phyloP scores from a whole-genome alignment of 2,888 invertebrate species.

The Micoletzkya japonica region DNA sequence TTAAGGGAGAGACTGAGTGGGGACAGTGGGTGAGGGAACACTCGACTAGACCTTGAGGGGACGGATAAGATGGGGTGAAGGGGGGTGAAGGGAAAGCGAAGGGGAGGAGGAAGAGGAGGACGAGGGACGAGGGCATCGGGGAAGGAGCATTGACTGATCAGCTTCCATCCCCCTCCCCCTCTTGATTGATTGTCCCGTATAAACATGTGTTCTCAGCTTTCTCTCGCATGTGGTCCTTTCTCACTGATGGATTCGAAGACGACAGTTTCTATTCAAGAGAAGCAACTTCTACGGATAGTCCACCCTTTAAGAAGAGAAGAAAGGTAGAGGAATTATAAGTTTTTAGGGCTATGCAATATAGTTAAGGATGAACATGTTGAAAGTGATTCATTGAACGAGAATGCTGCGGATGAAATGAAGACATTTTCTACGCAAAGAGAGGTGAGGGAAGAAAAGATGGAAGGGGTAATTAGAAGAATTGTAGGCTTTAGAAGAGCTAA shows the following conservation, averaged over 20 bases:
- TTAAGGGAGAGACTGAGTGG: neutral
- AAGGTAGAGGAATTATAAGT: neutral
- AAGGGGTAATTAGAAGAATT: neutral
- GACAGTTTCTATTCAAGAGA: neutral
- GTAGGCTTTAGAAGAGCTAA: neutral
- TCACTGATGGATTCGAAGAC: constrained; percentile 13
- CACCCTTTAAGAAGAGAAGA: neutral
- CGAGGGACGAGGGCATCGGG: neutral
- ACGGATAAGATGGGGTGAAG: neutral
- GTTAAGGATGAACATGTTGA: neutral
- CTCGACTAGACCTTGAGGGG: neutral
- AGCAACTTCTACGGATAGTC: neutral
- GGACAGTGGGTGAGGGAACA: constrained; percentile 12
- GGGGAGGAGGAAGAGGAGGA: neutral
- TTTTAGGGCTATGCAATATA: neutral
- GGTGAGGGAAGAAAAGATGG: neutral
- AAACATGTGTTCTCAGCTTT: neutral
- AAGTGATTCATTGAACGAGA: neutral
- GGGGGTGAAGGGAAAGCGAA: neutral
- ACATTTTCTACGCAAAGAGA: constrained; percentile 5
- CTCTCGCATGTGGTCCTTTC: neutral
- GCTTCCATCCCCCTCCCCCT: neutral
- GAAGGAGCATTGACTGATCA: neutral
- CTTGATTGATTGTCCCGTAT: no score
- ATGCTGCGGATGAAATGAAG: neutral